Percentiles rank a stretch among this genome's conserved stretches.
Conservation (phyloP, 2,888 invertebrate species). For the Drosophila neutralis region DNA sequence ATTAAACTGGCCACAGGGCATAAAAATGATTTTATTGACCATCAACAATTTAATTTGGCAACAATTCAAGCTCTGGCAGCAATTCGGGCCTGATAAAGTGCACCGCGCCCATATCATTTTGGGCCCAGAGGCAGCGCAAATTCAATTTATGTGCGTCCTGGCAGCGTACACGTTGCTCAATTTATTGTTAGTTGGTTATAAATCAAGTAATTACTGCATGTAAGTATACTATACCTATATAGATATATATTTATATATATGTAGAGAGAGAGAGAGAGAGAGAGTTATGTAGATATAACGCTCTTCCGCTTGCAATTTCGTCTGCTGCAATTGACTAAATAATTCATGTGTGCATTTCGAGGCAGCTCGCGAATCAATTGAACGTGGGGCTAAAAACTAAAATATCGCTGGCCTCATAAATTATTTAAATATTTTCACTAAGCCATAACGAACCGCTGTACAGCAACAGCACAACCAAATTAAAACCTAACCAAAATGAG, state of each 20-base stretch:
- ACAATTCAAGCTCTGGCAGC: constrained; percentile 25
- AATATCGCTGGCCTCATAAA: constrained; percentile 51
- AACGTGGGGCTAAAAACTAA: constrained; percentile 42
- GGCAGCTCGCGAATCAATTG: constrained; percentile 44
- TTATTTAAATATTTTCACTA: constrained; percentile 55
- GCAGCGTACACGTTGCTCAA: constrained; percentile 13
- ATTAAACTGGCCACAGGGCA: not conserved
- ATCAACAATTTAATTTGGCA: constrained; percentile 49
- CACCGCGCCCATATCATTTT: constrained; percentile 33
- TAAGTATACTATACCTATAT: not conserved
- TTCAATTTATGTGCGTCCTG: constrained; percentile 44
- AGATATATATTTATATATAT: not conserved
- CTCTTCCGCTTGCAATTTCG: constrained; percentile 9
- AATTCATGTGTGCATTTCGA: constrained; percentile 51
- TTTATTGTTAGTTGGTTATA: constrained; percentile 38
- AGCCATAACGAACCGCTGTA: not conserved
- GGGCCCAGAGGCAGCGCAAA: constrained; percentile 13
- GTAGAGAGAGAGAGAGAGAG: not conserved
- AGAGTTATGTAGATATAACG: constrained; percentile 1
- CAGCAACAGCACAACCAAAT: constrained; percentile 38
- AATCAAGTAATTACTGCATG: constrained; percentile 55
- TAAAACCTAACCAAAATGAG: constrained; percentile 45
- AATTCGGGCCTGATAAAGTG: constrained; percentile 45
- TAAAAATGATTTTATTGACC: constrained; percentile 59
- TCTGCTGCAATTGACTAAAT: constrained; percentile 42